These are phyloP conservation scores for Lithophane ornitopus DNA, from an alignment of 2,888 invertebrate genomes.

Conservation along the genomic window DNA sequence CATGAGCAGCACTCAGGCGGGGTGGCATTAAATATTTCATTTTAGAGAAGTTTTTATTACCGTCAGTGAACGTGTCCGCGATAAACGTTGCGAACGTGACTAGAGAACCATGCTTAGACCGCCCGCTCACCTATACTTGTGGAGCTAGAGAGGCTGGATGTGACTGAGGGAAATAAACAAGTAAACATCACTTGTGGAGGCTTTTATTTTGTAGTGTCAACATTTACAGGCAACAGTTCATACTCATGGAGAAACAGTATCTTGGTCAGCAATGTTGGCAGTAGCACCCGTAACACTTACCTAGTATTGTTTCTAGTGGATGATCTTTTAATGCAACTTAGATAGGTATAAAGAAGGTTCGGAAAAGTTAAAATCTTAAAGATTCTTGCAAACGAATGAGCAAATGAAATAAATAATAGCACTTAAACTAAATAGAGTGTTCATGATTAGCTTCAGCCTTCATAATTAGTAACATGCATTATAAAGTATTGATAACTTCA, in stretches of 20 bases:
- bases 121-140: constrained; percentile 71
- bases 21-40: constrained; percentile 89
- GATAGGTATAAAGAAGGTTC: neutral
- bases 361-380: neutral
- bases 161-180: constrained; percentile 21
- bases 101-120: constrained; percentile 85
- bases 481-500: neutral
- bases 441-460: neutral
- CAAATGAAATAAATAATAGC: neutral
- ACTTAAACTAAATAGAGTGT: neutral
- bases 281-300: neutral
- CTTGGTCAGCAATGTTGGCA: too few species aligned
- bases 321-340: too few species aligned
- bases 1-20: constrained; percentile 79
- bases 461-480: neutral
- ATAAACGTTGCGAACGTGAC: constrained; percentile 88
- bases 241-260: neutral
- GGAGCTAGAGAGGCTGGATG: constrained; percentile 67
- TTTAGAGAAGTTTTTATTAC: constrained; percentile 90
- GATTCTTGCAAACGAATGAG: neutral
- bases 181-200: neutral
- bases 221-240: neutral
- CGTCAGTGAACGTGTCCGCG: constrained; percentile 87
- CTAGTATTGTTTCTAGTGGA: neutral
- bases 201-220: too few species aligned